Conservation (phyloP, 2,888 invertebrate genomes). For the Cetonia aurata region DNA sequence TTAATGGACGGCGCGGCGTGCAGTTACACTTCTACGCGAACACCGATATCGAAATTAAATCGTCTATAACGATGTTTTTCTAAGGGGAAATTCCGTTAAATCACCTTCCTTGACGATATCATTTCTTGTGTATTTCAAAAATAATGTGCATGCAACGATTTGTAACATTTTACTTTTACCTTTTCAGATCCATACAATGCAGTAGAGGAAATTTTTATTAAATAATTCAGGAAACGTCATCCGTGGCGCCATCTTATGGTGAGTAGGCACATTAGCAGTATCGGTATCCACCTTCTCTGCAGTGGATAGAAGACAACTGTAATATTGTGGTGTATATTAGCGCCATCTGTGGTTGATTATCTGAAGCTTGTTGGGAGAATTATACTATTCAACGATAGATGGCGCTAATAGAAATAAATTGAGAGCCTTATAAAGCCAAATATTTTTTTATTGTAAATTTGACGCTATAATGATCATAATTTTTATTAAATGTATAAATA, state of each 20-base stretch:
- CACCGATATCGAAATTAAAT: conserved; percentile 14
- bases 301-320: neutral
- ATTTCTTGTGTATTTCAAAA: neutral
- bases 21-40: conserved; percentile 8
- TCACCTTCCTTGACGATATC: neutral
- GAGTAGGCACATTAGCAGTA: neutral
- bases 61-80: neutral
- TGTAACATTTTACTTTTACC: conserved; percentile 9
- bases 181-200: conserved; percentile 28
- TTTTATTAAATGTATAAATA: too few relatives aligned
- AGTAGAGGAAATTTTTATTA: too few relatives aligned
- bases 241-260: conserved; percentile 21
- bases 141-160: neutral
- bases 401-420: neutral
- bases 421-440: too few relatives aligned
- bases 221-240: neutral
- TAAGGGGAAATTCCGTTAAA: neutral
- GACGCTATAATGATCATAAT: too few relatives aligned
- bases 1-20: conserved; percentile 20
- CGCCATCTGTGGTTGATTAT: neutral
- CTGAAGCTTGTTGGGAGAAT: too few relatives aligned
- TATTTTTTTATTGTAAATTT: too few relatives aligned
- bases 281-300: neutral
- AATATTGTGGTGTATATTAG: neutral
- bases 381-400: neutral